Conservation (phyloP, 2,888 invertebrate genomes). For the Anthoptus insignis region DNA sequence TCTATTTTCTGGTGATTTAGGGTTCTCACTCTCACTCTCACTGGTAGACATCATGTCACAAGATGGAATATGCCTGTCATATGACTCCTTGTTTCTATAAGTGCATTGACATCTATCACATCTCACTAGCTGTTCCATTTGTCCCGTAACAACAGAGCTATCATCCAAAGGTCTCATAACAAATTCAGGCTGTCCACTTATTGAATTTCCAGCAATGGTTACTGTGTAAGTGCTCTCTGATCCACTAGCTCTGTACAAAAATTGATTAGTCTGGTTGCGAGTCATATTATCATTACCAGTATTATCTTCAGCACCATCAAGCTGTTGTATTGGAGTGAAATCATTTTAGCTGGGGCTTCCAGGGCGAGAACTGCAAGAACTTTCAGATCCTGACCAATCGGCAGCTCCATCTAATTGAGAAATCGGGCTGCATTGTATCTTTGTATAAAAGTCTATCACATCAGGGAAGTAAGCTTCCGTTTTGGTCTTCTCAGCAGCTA, state of each 20-base stretch:
- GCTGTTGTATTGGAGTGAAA: conserved; percentile 87
- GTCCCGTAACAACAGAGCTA: conserved; percentile 69
- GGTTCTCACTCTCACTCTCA: conserved; percentile 93
- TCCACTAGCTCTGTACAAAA: conserved; percentile 79
- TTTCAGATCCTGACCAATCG: conserved; percentile 88
- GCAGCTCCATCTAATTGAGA: conserved; percentile 91
- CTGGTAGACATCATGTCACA: conserved; percentile 94
- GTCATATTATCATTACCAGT: conserved; percentile 66
- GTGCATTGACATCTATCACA: conserved; percentile 96
- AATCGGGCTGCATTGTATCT: conserved; percentile 86
- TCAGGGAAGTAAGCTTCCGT: conserved; percentile 79
- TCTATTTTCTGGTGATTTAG: conserved; percentile 84
- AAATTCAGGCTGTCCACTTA: conserved; percentile 80
- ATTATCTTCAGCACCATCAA: conserved; percentile 91
- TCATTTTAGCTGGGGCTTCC: conserved; percentile 73
- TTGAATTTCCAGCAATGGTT: conserved; percentile 82
- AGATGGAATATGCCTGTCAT: conserved; percentile 91
- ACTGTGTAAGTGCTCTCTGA: conserved; percentile 81
- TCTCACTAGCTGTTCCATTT: conserved; percentile 92
- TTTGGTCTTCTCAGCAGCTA: conserved; percentile 67
- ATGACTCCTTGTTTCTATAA: conserved; percentile 94
- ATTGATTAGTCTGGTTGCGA: conserved; percentile 75
- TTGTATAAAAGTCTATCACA: conserved; percentile 84
- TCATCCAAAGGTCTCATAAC: conserved; percentile 81
- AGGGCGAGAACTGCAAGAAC: conserved; percentile 80